These are phyloP conservation scores for Coreius guichenoti DNA, from an alignment of 2,797 vertebrate species.

Conservation along the genomic window DNA sequence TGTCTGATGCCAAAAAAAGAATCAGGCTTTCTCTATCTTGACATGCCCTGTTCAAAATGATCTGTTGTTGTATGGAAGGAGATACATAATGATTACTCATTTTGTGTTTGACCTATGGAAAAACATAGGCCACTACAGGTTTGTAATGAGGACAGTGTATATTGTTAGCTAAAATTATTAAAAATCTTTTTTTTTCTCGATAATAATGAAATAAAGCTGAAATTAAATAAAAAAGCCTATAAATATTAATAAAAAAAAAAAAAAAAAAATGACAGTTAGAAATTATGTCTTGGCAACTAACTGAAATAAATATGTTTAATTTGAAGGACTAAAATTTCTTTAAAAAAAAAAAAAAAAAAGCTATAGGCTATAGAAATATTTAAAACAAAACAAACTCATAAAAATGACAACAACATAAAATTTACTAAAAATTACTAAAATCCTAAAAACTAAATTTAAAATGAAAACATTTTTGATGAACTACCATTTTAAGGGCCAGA, in stretches of 20 bases:
- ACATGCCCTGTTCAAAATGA: background rate
- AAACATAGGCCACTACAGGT: too few relatives aligned
- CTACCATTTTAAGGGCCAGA: too few relatives aligned
- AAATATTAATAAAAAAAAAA: background rate
- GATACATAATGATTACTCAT: background rate
- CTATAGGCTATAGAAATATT: too few relatives aligned
- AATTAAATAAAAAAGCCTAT: background rate
- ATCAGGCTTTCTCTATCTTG: background rate
- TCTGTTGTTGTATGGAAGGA: background rate
- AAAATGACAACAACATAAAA: too few relatives aligned
- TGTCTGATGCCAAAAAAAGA: background rate
- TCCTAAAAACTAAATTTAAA: too few relatives aligned
- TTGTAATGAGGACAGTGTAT: background rate
- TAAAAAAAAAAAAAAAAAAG: too few relatives aligned
- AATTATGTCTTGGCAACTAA: background rate
- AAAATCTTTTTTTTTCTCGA: background rate
- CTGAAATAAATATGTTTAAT: background rate
- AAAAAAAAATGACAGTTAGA: background rate
- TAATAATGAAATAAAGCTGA: background rate
- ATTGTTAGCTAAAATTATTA: background rate
- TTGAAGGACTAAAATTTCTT: background rate
- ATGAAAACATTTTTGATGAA: too few relatives aligned
- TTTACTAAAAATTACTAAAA: too few relatives aligned
- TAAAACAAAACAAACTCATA: too few relatives aligned
- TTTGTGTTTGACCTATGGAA: background rate